Conservation (phyloP, 30 jellyfish, hydroid and myxozoan species). For the Catostylus mosaicus region DNA sequence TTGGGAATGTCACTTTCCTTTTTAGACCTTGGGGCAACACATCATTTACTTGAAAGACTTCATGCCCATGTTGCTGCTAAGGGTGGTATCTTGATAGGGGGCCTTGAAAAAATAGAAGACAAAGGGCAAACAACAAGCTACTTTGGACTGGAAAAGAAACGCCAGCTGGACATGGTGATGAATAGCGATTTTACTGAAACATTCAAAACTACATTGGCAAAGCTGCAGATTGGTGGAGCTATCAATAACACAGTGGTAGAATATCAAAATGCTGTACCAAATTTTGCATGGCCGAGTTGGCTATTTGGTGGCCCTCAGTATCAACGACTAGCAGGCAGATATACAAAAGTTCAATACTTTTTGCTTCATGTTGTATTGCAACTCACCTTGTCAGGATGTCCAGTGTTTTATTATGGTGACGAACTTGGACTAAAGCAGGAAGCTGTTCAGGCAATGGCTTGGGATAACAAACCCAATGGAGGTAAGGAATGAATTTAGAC, state of each 20-base stretch:
- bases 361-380: conserved; percentile 39
- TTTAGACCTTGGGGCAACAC: conserved; percentile 61
- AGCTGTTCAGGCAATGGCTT: conserved; percentile 50
- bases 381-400: conserved; percentile 62
- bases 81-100: conserved; percentile 61
- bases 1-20: too few relatives aligned
- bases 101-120: conserved; percentile 35
- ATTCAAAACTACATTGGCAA: background rate
- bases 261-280: conserved; percentile 34
- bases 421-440: conserved; percentile 47
- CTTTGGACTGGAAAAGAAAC: conserved; percentile 49
- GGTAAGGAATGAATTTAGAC: conserved; percentile 51
- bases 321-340: conserved; percentile 31
- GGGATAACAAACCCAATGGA: conserved; percentile 50
- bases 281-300: conserved; percentile 76
- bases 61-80: conserved; percentile 28
- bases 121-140: conserved; percentile 2
- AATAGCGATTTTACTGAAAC: conserved; percentile 40
- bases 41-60: conserved; percentile 37
- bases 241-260: conserved; percentile 17
- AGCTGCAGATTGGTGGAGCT: background rate
- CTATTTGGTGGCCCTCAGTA: conserved; percentile 51
- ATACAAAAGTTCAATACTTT: background rate
- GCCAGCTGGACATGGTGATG: conserved; percentile 60
- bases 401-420: conserved; percentile 72